Evolutionary conservation across 2,113 vertebrate species (phyloP).

Genomic region (pig (Sus scrofa)): DNA sequence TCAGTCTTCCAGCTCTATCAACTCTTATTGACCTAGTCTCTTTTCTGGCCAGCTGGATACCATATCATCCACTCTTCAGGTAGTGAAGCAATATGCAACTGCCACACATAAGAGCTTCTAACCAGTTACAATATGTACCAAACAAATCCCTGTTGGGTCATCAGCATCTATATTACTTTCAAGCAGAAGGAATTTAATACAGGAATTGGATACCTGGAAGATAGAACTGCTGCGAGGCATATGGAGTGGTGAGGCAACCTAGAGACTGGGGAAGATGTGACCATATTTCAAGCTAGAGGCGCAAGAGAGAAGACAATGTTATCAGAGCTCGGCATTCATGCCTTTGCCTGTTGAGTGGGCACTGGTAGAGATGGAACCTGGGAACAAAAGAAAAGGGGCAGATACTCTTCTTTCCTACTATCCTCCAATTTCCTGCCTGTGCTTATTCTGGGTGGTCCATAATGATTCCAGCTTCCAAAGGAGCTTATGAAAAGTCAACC

Average conservation of each 20-base stretch:
- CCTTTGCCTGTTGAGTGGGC: rapidly evolving
- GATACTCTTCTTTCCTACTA: neutral
- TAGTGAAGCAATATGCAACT: neutral
- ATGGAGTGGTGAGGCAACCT: rapidly evolving
- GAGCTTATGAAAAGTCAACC: neutral
- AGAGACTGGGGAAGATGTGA: neutral
- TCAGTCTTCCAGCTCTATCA: neutral
- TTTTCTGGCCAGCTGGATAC: neutral
- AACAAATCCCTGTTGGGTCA: neutral
- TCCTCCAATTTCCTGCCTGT: no score
- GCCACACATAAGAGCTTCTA: neutral
- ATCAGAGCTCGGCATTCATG: neutral
- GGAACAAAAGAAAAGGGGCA: no score
- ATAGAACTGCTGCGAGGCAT: neutral
- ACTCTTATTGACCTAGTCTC: neutral
- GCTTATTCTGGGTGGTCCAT: no score
- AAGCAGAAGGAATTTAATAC: neutral
- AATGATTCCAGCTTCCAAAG: neutral
- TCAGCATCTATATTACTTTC: neutral
- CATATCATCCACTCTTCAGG: neutral
- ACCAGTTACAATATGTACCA: neutral
- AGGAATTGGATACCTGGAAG: neutral
- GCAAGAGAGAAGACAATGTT: neutral
- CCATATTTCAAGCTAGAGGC: neutral
- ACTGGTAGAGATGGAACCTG: rapidly evolving